Evolutionary conservation across 2,113 vertebrate species (phyloP).

Genomic region (Castor canadensis): DNA sequence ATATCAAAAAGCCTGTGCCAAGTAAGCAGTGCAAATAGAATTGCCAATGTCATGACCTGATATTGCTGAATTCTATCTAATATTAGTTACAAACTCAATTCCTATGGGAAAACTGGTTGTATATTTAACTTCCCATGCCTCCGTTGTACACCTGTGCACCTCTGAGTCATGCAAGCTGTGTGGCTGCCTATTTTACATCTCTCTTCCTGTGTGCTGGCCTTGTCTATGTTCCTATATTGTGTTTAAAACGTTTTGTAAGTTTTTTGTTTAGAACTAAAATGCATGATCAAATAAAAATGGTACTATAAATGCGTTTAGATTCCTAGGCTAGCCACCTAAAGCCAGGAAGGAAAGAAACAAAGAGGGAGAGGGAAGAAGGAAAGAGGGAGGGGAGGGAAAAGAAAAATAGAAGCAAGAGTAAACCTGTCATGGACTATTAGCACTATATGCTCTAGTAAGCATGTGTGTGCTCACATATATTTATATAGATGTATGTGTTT

Average conservation of each 20-base stretch:
- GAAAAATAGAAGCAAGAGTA: neutral
- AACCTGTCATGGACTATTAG: neutral
- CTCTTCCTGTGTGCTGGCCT: neutral
- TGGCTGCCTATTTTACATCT: rapidly evolving
- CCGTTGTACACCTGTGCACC: rapidly evolving
- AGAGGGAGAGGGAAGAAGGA: neutral
- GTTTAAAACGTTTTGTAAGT: neutral
- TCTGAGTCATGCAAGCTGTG: rapidly evolving
- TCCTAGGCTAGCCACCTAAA: neutral
- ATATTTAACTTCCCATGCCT: rapidly evolving
- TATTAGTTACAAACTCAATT: neutral
- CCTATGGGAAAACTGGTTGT: rapidly evolving
- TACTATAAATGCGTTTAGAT: neutral
- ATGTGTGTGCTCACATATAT: neutral
- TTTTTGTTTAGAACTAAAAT: neutral
- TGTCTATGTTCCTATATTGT: neutral
- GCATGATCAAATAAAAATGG: neutral
- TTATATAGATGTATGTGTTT: neutral
- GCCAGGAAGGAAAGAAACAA: neutral
- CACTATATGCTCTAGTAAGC: neutral
- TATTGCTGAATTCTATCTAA: neutral
- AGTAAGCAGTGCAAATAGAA: neutral
- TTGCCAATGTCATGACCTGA: neutral
- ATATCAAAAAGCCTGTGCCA: neutral
- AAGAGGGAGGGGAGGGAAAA: neutral